A percentile compares a stretch with the other conserved stretches of the same genome.
Conservation (phyloP, 2,797 vertebrate species). For the Heteromormyrus szaboi region DNA sequence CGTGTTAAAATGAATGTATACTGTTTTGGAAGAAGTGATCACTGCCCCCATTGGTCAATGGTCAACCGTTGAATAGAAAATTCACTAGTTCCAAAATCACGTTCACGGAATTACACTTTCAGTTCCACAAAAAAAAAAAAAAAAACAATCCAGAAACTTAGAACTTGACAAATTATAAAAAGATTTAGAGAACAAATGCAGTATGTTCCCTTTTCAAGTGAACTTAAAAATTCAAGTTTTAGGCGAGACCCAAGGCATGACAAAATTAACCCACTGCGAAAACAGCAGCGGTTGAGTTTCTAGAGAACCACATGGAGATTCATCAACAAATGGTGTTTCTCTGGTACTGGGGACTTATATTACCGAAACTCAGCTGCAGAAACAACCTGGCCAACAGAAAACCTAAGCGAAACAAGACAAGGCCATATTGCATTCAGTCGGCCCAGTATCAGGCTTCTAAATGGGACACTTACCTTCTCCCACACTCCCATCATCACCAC, state of each 20-base stretch:
- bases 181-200: conserved; percentile 6
- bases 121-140: not conserved
- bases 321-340: not conserved
- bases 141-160: conserved; percentile 3
- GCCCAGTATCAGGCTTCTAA: not conserved
- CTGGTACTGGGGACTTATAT: not conserved
- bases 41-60: not conserved
- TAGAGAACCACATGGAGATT: not conserved
- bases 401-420: not conserved
- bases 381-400: not conserved
- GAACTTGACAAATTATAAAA: not conserved
- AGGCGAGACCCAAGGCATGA: not conserved
- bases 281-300: not conserved
- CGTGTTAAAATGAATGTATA: not conserved
- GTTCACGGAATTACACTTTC: not conserved
- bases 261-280: not conserved
- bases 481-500: not conserved
- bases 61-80: not conserved
- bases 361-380: conserved; percentile 17
- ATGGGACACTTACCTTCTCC: not conserved
- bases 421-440: not conserved
- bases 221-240: not conserved
- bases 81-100: not conserved
- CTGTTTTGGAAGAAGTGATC: not conserved
- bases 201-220: conserved; percentile 5